phyloP scores from a whole-genome alignment of 2,888 invertebrate species.

The Aricia artaxerxes region DNA sequence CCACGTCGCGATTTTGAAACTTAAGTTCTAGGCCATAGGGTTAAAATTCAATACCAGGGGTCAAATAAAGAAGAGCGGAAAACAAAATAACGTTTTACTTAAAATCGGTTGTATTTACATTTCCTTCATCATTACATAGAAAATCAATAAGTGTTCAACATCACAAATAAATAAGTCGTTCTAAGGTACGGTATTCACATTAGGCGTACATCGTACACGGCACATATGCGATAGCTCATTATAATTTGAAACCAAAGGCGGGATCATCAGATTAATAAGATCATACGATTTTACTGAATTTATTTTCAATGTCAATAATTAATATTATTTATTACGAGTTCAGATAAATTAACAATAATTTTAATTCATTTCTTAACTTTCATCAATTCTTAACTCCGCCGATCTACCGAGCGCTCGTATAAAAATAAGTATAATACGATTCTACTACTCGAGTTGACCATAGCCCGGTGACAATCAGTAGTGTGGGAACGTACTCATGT shows the following conservation, averaged over 20 bases:
- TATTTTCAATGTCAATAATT: slow-evolving; percentile 65
- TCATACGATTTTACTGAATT: slow-evolving; percentile 55
- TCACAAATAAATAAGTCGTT: slow-evolving; percentile 81
- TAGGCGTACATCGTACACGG: slow-evolving; percentile 72
- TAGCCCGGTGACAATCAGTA: slow-evolving; percentile 57
- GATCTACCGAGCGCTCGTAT: slow-evolving; percentile 45
- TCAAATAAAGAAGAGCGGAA: slow-evolving; percentile 74
- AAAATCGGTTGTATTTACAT: slow-evolving; percentile 81
- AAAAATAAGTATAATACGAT: slow-evolving; percentile 48
- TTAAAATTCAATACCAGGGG: slow-evolving; percentile 43
- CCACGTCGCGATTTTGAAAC: neutral
- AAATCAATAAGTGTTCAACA: slow-evolving; percentile 79
- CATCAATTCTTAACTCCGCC: slow-evolving; percentile 51
- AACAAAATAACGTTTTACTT: slow-evolving; percentile 80
- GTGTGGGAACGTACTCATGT: slow-evolving; percentile 38
- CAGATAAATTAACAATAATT: slow-evolving; percentile 24
- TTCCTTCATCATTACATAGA: slow-evolving; percentile 80
- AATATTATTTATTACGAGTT: slow-evolving; percentile 36
- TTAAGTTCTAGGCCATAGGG: neutral
- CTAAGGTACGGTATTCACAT: slow-evolving; percentile 79
- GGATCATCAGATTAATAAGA: slow-evolving; percentile 67
- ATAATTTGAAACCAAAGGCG: slow-evolving; percentile 73
- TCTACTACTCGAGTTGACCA: slow-evolving; percentile 48
- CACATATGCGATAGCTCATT: slow-evolving; percentile 67
- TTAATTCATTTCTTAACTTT: slow-evolving; percentile 45